Evolutionary conservation across 2,797 vertebrate species (phyloP), one percentile per base, ranked within the genome.

Genomic region (Taeniopygia guttata): DNA sequence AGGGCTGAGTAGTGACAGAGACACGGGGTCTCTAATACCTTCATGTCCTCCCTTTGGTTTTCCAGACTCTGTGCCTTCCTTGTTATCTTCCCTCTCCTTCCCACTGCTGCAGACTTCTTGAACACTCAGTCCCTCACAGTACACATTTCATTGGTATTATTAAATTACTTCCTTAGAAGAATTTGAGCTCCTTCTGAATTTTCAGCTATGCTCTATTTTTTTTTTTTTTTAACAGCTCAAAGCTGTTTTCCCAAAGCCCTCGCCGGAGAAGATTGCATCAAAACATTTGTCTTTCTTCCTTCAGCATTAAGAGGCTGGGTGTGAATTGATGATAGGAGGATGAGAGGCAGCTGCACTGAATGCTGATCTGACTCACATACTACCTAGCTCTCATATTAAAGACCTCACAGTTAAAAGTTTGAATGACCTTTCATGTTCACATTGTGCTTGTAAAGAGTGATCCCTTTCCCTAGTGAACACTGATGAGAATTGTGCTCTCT

Each of bases 201-300:
- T 88, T 72, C 25, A 69, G 34, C 67, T 79, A 9, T 48, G 29
- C 5, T 40, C 5, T 43, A 1, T 22, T 11, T 46, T 16, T 19
- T 63, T 22, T 11, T 46, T 16, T 62, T 54, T 52, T 79, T 4
- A 26, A 10, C 30, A 56, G 29, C 59, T 69, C 79, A 84, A 78
- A 78, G 4, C 8, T 12, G 38, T 84, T 90, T 13, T 38, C 69
- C 49, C 54, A 76, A 82, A 89, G 66, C n/a, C 51, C n/a, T 82
- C 3, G 0, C 38, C 89, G 49, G 27, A 87, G 42, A 75, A 91
- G 74, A 79, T 84, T 87, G 54, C 87, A 91, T 92, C 42, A 79
- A 91, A 93, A 92, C 55, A 75, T 94, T 91, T 82, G 54, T 82
- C 55, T 93, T 55, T 36, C 70, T 82, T 84, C 49, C 54, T 78